Conservation (phyloP, 2,888 invertebrate species). For the Tetranychus piercei region DNA sequence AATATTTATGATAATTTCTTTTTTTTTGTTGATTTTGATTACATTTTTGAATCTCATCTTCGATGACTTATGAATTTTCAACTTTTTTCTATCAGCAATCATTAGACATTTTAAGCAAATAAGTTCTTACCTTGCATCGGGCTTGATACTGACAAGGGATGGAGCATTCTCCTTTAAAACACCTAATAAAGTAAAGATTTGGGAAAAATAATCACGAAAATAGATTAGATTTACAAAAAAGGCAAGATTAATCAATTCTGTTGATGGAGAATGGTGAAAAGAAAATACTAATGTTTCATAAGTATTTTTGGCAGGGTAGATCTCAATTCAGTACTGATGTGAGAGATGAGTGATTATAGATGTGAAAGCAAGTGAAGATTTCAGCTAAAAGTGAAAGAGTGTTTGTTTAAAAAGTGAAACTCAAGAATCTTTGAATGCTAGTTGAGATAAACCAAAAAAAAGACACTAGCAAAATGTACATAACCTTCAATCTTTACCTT, state of each 20-base stretch:
- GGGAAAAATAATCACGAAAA: constrained; percentile 27
- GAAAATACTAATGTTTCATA: constrained; percentile 1
- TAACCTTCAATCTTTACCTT: too few species aligned
- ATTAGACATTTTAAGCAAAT: too few species aligned
- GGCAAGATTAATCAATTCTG: background rate
- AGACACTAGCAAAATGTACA: too few species aligned
- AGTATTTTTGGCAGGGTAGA: constrained; percentile 2
- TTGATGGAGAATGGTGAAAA: constrained; percentile 7
- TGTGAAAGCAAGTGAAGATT: background rate
- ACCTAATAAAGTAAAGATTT: constrained; percentile 38
- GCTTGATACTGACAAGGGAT: constrained; percentile 72
- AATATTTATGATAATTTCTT: constrained; percentile 1
- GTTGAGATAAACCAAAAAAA: too few species aligned
- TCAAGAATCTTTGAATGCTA: too few species aligned
- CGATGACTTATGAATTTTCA: too few species aligned
- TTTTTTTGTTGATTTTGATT: constrained; percentile 2
- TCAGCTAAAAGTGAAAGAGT: background rate
- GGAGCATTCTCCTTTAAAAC: constrained; percentile 65
- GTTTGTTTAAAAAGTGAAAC: background rate
- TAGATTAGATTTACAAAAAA: background rate
- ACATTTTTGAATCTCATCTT: background rate
- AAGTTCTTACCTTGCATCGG: constrained; percentile 48
- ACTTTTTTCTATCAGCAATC: too few species aligned
- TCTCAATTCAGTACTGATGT: background rate
- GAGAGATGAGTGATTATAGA: background rate